Evolutionary conservation across 2,797 vertebrate species (phyloP), one percentile per base, ranked within the genome.

Genomic region (Sebastes trivittatus): DNA sequence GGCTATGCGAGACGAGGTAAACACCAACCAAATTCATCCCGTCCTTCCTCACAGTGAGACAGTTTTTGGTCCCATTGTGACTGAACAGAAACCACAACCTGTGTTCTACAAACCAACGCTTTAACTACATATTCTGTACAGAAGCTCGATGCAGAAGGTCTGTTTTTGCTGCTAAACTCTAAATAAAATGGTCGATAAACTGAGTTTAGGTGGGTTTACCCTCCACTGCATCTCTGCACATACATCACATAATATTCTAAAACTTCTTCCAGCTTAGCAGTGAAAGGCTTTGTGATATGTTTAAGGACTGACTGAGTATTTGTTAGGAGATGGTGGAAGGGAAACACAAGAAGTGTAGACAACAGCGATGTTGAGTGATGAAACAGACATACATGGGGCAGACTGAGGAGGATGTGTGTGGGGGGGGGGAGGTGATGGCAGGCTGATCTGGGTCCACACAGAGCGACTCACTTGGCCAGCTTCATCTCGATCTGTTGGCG

Each of bases 401-500:
- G 67, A 49, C 42, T 49, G 42, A 64, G 72, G 55, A 29, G n/a
- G 67, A 38, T 38, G 68, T 74, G 77, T 61, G 70, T 6, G 61
- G 18, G 29, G 27, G 4, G 52, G 32, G n/a, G 42, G 70, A 4
- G 34, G 32, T 58, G 80, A 72, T 84, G 88, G 77, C 34, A 16
- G 59, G 84, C 27, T 65, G 84, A 88, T 75, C 46, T 46, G 74
- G 80, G 63, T 86, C 83, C 82, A 65, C 85, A 90, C 83, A 88
- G 70, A 82, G 80, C 42, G 3, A 97, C 98, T 98, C 95, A 99
- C 98, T 98, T 99, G 84, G 98, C 97, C 78, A 99, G 96, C 91
- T 98, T 99, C 95, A 97, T 97, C 88, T 99, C 98, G 5, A 99
- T 99, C 95, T 99, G 98, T 93, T 99, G 97, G 62, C 98, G 96